Evolutionary conservation across 2,797 vertebrate genomes (phyloP).

Genomic region (Lagorchestes hirsutus): DNA sequence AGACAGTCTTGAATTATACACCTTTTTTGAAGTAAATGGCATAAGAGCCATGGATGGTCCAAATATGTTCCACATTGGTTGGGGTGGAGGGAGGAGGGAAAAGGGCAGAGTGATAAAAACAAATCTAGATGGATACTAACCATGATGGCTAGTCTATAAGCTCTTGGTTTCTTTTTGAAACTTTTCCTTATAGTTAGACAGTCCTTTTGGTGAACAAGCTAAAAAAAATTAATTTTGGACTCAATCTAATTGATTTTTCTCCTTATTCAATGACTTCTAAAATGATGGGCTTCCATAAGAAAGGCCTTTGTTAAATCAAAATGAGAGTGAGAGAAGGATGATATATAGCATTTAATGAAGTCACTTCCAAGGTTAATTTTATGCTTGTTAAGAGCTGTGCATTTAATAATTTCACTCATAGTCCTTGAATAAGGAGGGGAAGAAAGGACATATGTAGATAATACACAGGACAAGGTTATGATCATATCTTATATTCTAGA

Average conservation of each 20-base stretch:
- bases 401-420: neutral
- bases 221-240: slow-evolving; percentile 65
- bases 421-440: neutral
- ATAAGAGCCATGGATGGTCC: slow-evolving; percentile 46
- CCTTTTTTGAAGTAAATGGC: slow-evolving; percentile 66
- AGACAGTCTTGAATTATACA: slow-evolving; percentile 48
- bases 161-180: slow-evolving; percentile 68
- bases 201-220: slow-evolving; percentile 49
- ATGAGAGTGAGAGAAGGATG: neutral
- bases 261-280: slow-evolving; percentile 60
- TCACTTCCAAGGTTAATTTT: slow-evolving; percentile 51
- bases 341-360: neutral
- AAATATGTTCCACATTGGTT: slow-evolving; percentile 55
- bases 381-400: slow-evolving; percentile 1
- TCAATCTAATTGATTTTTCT: slow-evolving; percentile 77
- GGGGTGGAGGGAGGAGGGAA: neutral
- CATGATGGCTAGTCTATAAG: slow-evolving; percentile 69
- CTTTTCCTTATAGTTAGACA: slow-evolving; percentile 65
- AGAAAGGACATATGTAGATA: neutral
- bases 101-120: slow-evolving; percentile 63
- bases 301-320: neutral
- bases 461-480: neutral
- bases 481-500: neutral
- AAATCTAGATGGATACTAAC: slow-evolving; percentile 42
- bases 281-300: slow-evolving; percentile 32